A percentile compares a stretch with the other conserved stretches of the same genome.
Evolutionary conservation across 2,113 vertebrate species (phyloP).

Genomic region (Plotosus lineatus): DNA sequence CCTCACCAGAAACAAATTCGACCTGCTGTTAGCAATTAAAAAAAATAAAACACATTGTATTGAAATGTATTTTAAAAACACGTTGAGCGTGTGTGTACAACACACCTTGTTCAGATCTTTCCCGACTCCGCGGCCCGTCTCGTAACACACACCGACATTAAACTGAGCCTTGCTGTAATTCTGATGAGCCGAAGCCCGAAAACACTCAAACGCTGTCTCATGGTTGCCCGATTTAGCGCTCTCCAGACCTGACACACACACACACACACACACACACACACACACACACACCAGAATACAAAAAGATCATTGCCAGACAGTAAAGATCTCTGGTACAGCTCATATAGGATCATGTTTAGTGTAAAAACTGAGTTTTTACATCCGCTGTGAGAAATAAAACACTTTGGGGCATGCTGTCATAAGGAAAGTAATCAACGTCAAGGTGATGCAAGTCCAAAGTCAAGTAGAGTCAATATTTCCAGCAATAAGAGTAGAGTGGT

Average conservation of each 20-base stretch:
- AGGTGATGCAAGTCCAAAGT: neutral
- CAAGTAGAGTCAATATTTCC: neutral
- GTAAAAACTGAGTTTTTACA: neutral
- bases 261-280: slow-evolving; percentile 20
- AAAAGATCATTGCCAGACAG: neutral
- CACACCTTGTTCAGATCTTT: slow-evolving; percentile 78
- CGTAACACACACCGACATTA: slow-evolving; percentile 87
- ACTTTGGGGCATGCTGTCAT: neutral
- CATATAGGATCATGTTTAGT: no score
- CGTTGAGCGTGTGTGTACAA: neutral
- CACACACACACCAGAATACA: neutral
- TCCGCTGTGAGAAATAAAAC: neutral
- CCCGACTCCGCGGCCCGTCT: slow-evolving; percentile 82
- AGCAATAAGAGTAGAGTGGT: no score
- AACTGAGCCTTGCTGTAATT: slow-evolving; percentile 92
- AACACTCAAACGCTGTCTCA: slow-evolving; percentile 79
- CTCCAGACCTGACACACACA: slow-evolving; percentile 77
- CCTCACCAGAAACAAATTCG: no score
- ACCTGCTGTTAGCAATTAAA: no score
- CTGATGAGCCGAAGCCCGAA: slow-evolving; percentile 81
- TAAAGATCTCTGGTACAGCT: neutral
- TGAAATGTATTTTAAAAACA: no score
- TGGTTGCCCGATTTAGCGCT: slow-evolving; percentile 69
- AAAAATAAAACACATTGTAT: no score
- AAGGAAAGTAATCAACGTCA: neutral